phyloP scores from a whole-genome alignment of 1,140 invertebrate species.

The Drosophila rufa region DNA sequence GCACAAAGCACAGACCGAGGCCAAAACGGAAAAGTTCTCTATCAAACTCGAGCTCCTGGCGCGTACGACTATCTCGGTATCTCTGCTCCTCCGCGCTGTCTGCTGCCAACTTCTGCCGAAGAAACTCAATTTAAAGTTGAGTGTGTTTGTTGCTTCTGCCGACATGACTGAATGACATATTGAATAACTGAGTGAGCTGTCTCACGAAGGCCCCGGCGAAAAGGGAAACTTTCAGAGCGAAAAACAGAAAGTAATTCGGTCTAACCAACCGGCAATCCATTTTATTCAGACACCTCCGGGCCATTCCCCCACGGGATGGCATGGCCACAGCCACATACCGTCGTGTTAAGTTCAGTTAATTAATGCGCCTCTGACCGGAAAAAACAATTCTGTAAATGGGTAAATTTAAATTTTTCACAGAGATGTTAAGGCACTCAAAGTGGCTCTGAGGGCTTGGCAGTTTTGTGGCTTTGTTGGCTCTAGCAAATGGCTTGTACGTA shows the following conservation, averaged over 20 bases:
- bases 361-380: constrained; percentile 56
- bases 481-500: not conserved
- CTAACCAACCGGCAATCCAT: constrained; percentile 64
- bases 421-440: constrained; percentile 38
- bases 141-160: constrained; percentile 31
- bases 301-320: constrained; percentile 25
- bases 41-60: constrained; percentile 30
- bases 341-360: constrained; percentile 72
- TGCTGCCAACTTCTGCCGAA: constrained; percentile 33
- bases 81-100: constrained; percentile 12
- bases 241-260: constrained; percentile 45
- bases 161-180: constrained; percentile 59
- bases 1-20: constrained; percentile 20
- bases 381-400: constrained; percentile 34
- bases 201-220: constrained; percentile 34
- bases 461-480: constrained; percentile 21
- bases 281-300: constrained; percentile 64
- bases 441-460: constrained; percentile 25
- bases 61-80: constrained; percentile 25
- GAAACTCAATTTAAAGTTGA: constrained; percentile 71
- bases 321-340: constrained; percentile 40
- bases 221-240: constrained; percentile 54
- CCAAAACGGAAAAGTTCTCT: constrained; percentile 54
- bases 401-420: constrained; percentile 53
- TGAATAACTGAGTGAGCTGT: constrained; percentile 47